Conservation (phyloP, 2,888 invertebrate genomes). For the Julus scanicus region DNA sequence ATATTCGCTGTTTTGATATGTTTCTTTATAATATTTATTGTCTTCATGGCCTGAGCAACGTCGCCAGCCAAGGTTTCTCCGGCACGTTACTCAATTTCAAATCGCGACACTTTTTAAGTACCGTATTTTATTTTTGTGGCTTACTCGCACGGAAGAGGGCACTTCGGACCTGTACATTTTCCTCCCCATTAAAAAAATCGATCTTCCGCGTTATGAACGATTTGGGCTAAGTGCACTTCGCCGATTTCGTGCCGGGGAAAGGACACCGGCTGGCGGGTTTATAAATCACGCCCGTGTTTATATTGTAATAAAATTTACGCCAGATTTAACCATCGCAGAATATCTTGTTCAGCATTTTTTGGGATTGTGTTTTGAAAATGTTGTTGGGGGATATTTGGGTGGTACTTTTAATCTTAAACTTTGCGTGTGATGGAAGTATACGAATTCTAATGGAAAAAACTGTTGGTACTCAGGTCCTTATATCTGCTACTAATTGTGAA, state of each 20-base stretch:
- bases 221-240: not conserved
- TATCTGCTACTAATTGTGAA: no score
- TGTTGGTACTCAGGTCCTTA: no score
- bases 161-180: not conserved
- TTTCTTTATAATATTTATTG: conserved; percentile 98
- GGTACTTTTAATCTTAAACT: no score
- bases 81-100: no score
- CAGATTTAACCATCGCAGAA: not conserved
- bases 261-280: not conserved
- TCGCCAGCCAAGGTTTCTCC: no score
- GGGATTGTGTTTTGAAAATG: not conserved
- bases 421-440: no score
- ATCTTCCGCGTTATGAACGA: not conserved
- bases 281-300: not conserved
- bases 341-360: not conserved
- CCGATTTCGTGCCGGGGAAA: no score
- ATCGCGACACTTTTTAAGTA: no score
- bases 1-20: conserved; percentile 98
- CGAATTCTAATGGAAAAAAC: no score
- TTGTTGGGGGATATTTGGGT: no score
- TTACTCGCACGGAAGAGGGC: not conserved
- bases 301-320: conserved; percentile 10
- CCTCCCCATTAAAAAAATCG: not conserved
- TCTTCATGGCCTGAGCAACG: conserved; percentile 84
- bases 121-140: not conserved